Conservation (phyloP, 2,113 vertebrate species). For the Corydoras sp. region DNA sequence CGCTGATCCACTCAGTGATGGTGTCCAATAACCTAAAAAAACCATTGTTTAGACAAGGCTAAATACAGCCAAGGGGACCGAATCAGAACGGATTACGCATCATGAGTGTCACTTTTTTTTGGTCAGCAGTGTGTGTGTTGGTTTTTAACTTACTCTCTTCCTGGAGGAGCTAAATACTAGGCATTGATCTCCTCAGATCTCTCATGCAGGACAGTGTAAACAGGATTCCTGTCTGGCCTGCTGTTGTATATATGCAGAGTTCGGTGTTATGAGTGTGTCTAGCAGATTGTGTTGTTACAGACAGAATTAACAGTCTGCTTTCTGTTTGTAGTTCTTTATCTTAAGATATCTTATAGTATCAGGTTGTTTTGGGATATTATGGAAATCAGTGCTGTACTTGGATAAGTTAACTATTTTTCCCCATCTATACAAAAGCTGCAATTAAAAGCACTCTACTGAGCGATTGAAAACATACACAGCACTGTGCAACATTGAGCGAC, state of each 20-base stretch:
- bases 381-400: no score
- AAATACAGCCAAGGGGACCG: conserved; percentile 50
- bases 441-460: neutral
- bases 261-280: conserved; percentile 32
- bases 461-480: no score
- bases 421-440: neutral
- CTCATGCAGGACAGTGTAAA: conserved; percentile 46
- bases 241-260: conserved; percentile 29
- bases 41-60: conserved; percentile 53
- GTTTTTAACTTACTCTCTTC: conserved; percentile 38
- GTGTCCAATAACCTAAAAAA: conserved; percentile 55
- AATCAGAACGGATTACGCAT: conserved; percentile 47
- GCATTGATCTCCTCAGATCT: conserved; percentile 29
- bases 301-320: conserved; percentile 3
- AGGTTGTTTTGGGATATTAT: conserved; percentile 2
- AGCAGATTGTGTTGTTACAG: conserved; percentile 18
- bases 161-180: conserved; percentile 24
- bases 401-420: neutral
- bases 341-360: conserved; percentile 16
- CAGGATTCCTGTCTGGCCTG: conserved; percentile 39
- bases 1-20: conserved; percentile 48
- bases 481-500: no score
- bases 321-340: conserved; percentile 7
- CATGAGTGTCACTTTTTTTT: conserved; percentile 38
- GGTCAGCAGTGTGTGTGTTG: conserved; percentile 23